Evolutionary conservation across 2,888 invertebrate genomes (phyloP), one percentile per base, ranked within the genome.

Genomic region (Eupithecia subumbrata): DNA sequence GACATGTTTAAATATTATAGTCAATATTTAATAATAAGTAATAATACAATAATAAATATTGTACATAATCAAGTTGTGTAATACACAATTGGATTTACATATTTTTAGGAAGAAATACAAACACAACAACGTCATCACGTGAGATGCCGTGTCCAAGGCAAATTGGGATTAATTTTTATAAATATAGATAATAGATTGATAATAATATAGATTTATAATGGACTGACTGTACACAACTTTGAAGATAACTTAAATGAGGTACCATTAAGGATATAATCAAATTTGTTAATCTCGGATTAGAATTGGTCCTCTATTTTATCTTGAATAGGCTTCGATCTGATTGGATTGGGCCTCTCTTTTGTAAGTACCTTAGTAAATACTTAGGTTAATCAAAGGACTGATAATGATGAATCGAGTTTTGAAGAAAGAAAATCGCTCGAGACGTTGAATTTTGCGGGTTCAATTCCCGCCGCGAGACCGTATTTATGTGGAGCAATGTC

Each of bases 271-370:
- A 69, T 66, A 77, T 77, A 75, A 77, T 77, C 72, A 68, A 74
- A 75, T 77, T 77, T 71, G 72, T 75, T 73, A 77, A 77, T 75
- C 75, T 72, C 66, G 74, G 72, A 74, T 74, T 72, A 72, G 64
- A 66, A 76, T 72, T 72, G 34, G 69, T 69, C 66, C 72, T 74
- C 66, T 64, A 66, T 75, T 68, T 75, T 69, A 72, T 72, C 66
- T 56, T 71, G 25, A 66, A 73, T 71, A 45, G 45, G 25, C 22
- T 73, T 69, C 56, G 67, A 67, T 67, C 64, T 45, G 66, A 60
- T 71, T 22, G 45, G 60, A 75, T 74, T 34, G 37, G 34, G 64
- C 25, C 45, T 25, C 68, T 68, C 34, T 3, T 34, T 16, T 18
- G 18, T 25, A 68, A 68, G 68, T 45, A 22, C 67, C 1, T 66